A percentile compares a stretch with the other conserved stretches of the same genome.
Conservation (phyloP, 2,888 invertebrate genomes). For the Melolontha melolontha region DNA sequence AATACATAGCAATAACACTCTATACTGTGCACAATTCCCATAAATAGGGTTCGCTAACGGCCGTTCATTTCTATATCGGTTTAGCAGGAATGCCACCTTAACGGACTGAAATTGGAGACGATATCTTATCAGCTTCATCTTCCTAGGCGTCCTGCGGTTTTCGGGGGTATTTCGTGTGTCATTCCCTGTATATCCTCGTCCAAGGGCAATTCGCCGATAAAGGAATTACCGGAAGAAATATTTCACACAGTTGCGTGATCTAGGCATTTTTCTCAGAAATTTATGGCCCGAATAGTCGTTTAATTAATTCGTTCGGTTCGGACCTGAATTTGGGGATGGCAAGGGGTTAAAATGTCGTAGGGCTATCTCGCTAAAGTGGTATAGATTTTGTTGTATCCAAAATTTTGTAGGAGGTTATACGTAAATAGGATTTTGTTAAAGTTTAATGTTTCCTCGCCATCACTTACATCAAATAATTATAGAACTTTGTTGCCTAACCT, state of each 20-base stretch:
- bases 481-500: too few species aligned
- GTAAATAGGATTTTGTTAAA: too few species aligned
- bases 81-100: slow-evolving; percentile 33
- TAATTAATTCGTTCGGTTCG: slow-evolving; percentile 15
- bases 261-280: slow-evolving; percentile 17
- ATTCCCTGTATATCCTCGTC: slow-evolving; percentile 4
- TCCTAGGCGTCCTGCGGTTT: slow-evolving; percentile 8
- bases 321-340: too few species aligned
- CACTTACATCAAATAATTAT: too few species aligned
- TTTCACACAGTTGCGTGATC: slow-evolving; percentile 23
- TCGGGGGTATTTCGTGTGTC: slow-evolving; percentile 9
- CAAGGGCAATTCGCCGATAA: slow-evolving; percentile 16
- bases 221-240: slow-evolving; percentile 30
- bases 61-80: slow-evolving; percentile 9
- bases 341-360: too few species aligned
- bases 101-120: slow-evolving; percentile 42
- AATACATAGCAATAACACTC: too few species aligned
- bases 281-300: slow-evolving; percentile 5
- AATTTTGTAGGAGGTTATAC: too few species aligned
- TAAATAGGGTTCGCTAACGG: slow-evolving; percentile 2
- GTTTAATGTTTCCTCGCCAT: too few species aligned
- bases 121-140: slow-evolving; percentile 12
- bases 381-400: too few species aligned
- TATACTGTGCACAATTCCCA: neutral
- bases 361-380: too few species aligned